A percentile compares a stretch with the other conserved stretches of the same genome.
phyloP scores from a whole-genome alignment of 2,797 vertebrate species.

The Moxostoma hubbsi region DNA sequence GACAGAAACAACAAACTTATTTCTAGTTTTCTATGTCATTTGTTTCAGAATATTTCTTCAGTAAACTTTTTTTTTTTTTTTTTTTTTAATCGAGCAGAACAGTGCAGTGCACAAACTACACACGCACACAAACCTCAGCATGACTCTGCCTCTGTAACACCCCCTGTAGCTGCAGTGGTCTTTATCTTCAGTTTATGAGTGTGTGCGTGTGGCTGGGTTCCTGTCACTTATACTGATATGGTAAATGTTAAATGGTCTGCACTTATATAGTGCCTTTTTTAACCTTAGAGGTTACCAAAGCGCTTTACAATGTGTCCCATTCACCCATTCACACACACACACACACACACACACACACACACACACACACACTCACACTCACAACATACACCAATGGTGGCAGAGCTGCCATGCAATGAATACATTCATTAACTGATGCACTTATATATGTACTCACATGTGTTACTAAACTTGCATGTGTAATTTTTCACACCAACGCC shows the following conservation, averaged over 20 bases:
- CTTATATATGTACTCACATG: background rate
- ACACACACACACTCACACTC: no score
- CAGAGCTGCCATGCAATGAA: no score
- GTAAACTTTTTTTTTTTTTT: background rate
- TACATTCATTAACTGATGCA: no score
- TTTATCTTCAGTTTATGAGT: background rate
- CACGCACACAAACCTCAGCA: background rate
- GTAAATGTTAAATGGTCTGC: no score
- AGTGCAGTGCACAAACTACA: background rate
- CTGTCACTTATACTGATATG: background rate
- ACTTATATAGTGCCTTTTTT: no score
- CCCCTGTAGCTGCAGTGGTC: background rate
- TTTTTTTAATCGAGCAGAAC: constrained; percentile 15
- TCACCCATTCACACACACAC: no score
- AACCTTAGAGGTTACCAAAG: no score
- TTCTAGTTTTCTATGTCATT: constrained; percentile 20
- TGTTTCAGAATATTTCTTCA: background rate
- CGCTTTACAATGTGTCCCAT: no score
- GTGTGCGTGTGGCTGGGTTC: background rate
- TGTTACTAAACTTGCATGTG: background rate
- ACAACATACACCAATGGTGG: no score
- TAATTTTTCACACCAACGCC: constrained; percentile 27
- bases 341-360: no score
- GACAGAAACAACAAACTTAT: constrained; percentile 16
- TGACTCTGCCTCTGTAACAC: constrained; percentile 7